Conservation (phyloP, 2,113 vertebrate genomes). For the Onychorhynchus coronatus region DNA sequence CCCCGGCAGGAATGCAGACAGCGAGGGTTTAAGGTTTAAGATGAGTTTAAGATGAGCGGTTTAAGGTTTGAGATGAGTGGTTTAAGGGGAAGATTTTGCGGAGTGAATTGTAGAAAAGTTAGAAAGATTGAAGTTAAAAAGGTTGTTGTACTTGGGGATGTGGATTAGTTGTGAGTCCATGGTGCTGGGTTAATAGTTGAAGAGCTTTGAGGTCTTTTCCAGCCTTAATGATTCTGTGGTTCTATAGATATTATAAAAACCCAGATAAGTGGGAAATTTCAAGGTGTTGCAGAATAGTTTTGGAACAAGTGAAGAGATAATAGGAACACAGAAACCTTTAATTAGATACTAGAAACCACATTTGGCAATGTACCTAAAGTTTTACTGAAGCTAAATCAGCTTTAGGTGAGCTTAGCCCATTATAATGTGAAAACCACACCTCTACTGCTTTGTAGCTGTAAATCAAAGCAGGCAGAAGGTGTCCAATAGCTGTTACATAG, state of each 20-base stretch:
- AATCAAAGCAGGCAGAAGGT: neutral
- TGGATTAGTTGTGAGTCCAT: neutral
- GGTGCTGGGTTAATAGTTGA: neutral
- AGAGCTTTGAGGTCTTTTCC: neutral
- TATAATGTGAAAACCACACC: neutral
- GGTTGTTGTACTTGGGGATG: neutral
- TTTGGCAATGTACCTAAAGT: neutral
- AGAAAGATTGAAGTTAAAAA: neutral
- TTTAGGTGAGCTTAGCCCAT: neutral
- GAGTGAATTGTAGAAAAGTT: neutral
- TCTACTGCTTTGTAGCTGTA: neutral
- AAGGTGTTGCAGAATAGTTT: neutral
- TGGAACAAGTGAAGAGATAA: neutral
- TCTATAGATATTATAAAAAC: neutral
- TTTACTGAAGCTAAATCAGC: neutral
- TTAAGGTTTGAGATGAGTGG: neutral
- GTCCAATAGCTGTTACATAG: too few relatives aligned
- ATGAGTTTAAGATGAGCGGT: neutral
- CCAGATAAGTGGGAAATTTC: neutral
- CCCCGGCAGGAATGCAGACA: rapidly evolving
- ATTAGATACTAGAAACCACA: neutral
- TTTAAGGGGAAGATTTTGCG: neutral
- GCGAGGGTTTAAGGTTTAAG: too few relatives aligned
- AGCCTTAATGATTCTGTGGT: neutral
- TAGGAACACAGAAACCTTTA: neutral